These are phyloP conservation scores for Callocephalon fimbriatum DNA, from an alignment of 2,113 vertebrate genomes.

Conservation along the genomic window DNA sequence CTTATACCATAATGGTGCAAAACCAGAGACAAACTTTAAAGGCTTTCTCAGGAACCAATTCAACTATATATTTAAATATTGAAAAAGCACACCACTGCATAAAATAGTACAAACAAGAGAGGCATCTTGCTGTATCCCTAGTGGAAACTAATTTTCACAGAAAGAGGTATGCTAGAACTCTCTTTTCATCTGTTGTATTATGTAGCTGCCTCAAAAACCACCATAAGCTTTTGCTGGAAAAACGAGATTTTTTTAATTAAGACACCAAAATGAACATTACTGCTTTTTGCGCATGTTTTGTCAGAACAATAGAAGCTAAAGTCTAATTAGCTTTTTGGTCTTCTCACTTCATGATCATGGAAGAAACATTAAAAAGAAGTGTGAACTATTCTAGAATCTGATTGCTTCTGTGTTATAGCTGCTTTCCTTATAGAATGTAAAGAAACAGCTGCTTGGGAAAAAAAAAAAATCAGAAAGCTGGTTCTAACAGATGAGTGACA, in stretches of 20 bases:
- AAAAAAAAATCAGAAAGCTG: background rate
- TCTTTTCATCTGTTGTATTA: background rate
- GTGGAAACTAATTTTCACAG: background rate
- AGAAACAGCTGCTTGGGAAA: background rate
- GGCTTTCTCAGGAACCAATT: background rate
- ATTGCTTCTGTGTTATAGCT: background rate
- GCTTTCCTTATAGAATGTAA: background rate
- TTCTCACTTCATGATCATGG: background rate
- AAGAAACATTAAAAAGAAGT: background rate
- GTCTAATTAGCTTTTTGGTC: background rate
- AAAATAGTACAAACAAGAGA: background rate
- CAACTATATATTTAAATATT: background rate
- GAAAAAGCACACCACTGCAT: background rate
- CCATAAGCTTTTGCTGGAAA: background rate
- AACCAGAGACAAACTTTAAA: background rate
- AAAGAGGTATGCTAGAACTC: background rate
- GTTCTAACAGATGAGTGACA: background rate
- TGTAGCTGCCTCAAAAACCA: background rate
- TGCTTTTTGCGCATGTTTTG: background rate
- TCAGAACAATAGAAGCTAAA: background rate
- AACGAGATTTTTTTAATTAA: fast-evolving
- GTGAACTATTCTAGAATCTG: background rate
- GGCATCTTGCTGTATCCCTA: background rate
- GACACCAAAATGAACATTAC: background rate
- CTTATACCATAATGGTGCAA: background rate